These are phyloP conservation scores for Sitta carolinensis DNA, from an alignment of 2,797 vertebrate species.

Conservation along the genomic window DNA sequence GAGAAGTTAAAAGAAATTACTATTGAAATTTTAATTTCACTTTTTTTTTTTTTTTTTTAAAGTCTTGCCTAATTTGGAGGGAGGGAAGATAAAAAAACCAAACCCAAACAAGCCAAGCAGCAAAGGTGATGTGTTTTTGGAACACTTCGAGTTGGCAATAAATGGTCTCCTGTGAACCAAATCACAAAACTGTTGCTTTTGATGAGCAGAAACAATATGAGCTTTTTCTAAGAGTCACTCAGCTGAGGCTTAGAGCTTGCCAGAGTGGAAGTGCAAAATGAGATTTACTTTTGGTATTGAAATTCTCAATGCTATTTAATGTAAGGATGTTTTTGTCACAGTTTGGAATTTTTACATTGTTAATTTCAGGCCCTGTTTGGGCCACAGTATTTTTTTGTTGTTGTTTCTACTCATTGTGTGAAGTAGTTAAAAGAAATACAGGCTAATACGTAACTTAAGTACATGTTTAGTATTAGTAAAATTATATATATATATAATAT, in stretches of 20 bases:
- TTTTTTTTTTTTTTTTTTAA: neutral
- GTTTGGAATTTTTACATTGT: constrained; percentile 58
- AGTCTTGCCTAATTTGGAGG: constrained; percentile 5
- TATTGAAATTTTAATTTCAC: constrained; percentile 58
- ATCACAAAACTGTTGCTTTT: constrained; percentile 32
- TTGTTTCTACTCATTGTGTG: constrained; percentile 64
- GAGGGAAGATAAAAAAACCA: neutral
- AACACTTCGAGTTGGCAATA: constrained; percentile 50
- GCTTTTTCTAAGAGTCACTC: constrained; percentile 4
- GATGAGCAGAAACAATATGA: constrained; percentile 20
- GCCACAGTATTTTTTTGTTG: constrained; percentile 8
- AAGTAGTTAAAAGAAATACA: constrained; percentile 53
- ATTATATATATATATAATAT: neutral
- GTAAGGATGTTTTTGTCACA: constrained; percentile 65
- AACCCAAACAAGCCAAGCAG: neutral
- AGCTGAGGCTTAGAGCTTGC: neutral
- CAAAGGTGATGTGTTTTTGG: neutral
- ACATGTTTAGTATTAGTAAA: constrained; percentile 54
- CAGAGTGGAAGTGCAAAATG: neutral
- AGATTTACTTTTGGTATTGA: constrained; percentile 31
- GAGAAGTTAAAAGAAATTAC: constrained; percentile 50
- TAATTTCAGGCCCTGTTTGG: constrained; percentile 62
- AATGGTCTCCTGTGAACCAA: constrained; percentile 53
- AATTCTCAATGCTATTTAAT: constrained; percentile 55
- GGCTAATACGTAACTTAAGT: constrained; percentile 32